Base-by-base conservation (phyloP, 35 echinoderm and acorn worm species). In the Anneissia japonica region DNA sequence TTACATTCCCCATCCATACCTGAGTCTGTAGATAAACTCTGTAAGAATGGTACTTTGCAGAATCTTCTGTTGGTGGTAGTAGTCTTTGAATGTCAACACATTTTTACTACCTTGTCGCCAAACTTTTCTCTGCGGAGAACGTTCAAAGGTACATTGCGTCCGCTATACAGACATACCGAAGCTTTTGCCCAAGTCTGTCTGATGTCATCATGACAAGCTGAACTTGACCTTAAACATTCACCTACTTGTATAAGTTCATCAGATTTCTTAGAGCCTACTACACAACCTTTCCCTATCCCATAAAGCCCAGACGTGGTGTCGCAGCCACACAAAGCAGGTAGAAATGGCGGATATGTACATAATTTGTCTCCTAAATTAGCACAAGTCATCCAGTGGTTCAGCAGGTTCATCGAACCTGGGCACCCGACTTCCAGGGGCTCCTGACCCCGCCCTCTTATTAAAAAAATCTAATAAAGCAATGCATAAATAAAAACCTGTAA, bases 251-350 rank as follows among this genome's bases (percentile, higher is more conserved):
- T 37, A 4, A 81, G 32, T 23, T 19, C 11, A 9, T 64, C 51
- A 19, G 11, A 19, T 30, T 37, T 37, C 36, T 81, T 81, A 64
- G 28, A 64, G 51, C 13, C 28, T 56, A 51, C 13, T 29, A 38
- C 79, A 38, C 31, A 39, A 38, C 87, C 87, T 89, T 89, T 89
- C 29, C 64, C 46, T 5, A 83, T 82, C 26, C 87, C 80, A 39
- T 83, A 79, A 32, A 89, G 56, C 37, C 79, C 30, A 74, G 56
- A 82, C 35, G 87, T 89, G 31, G 87, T 83, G 76, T 89, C 87
- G 41, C 79, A 89, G 19, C 87, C 79, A 72, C 79, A 83, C 19
- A 83, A n/a, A 21, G 80, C 87, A 55, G 83, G 87, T 45, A 83
- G 3, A 75, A 89, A 82, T 74, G 79, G 79, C 31, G 77, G 26